phyloP scores from a whole-genome alignment of 2,888 invertebrate genomes.

The Coelopa pilipes region DNA sequence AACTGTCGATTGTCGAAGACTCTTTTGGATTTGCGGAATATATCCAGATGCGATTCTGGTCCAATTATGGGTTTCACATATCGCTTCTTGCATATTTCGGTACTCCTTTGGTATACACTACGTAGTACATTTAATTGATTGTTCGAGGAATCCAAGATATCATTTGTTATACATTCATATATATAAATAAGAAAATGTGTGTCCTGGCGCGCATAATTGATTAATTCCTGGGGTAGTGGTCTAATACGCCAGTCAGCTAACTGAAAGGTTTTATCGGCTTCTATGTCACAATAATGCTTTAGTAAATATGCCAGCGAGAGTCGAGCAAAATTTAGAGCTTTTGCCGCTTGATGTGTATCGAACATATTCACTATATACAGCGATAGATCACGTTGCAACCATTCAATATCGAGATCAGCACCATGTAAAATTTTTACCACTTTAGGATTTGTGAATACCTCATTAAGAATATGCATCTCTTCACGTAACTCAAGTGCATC shows the following conservation, averaged over 20 bases:
- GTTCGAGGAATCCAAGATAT: slow-evolving; percentile 75
- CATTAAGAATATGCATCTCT: slow-evolving; percentile 84
- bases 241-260: slow-evolving; percentile 95
- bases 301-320: slow-evolving; percentile 84
- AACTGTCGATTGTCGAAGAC: slow-evolving; percentile 87
- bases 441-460: slow-evolving; percentile 88
- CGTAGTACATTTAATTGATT: slow-evolving; percentile 74
- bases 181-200: slow-evolving; percentile 95
- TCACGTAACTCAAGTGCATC: slow-evolving; percentile 88
- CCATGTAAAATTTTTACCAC: slow-evolving; percentile 96
- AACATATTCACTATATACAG: slow-evolving; percentile 97
- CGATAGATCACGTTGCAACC: slow-evolving; percentile 96
- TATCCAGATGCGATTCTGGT: slow-evolving; percentile 77
- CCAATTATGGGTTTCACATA: slow-evolving; percentile 81
- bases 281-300: slow-evolving; percentile 79
- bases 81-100: slow-evolving; percentile 80
- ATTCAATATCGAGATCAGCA: slow-evolving; percentile 85
- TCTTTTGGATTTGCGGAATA: slow-evolving; percentile 82
- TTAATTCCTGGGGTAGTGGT: slow-evolving; percentile 84
- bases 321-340: slow-evolving; percentile 75
- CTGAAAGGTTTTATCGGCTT: slow-evolving; percentile 90
- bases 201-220: slow-evolving; percentile 90
- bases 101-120: slow-evolving; percentile 79
- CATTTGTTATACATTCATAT: slow-evolving; percentile 81
- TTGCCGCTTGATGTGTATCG: slow-evolving; percentile 92